These are phyloP conservation scores for Odocoileus hemionus DNA, from an alignment of 2,113 vertebrate genomes.

Conservation along the genomic window DNA sequence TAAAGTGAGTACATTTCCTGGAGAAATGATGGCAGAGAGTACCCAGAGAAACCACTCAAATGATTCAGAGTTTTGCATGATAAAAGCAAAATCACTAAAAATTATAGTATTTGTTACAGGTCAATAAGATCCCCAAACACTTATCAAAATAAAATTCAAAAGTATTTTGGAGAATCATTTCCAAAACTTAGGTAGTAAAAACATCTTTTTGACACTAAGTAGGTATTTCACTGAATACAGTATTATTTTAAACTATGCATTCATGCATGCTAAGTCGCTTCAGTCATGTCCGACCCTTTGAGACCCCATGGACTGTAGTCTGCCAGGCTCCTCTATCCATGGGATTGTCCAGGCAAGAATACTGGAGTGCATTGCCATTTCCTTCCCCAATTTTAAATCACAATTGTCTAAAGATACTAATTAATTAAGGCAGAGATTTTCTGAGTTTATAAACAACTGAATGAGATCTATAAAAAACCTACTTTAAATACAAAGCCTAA, in stretches of 20 bases:
- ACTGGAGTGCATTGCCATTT: too few species aligned
- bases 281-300: too few species aligned
- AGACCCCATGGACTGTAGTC: too few species aligned
- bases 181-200: not conserved
- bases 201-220: not conserved
- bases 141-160: not conserved
- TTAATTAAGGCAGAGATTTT: not conserved
- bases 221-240: not conserved
- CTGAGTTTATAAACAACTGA: not conserved
- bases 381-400: too few species aligned
- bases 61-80: not conserved
- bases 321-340: too few species aligned
- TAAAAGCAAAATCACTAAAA: not conserved
- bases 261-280: too few species aligned
- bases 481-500: not conserved
- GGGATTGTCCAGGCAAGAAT: too few species aligned
- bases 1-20: not conserved
- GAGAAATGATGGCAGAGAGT: not conserved
- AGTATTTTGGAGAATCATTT: not conserved
- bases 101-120: not conserved
- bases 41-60: not conserved
- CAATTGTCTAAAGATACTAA: not conserved
- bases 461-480: not conserved
- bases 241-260: not conserved
- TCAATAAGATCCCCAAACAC: not conserved